Percentiles rank a stretch among this genome's conserved stretches.
phyloP scores from a whole-genome alignment of 1,140 invertebrate genomes.

The Hycleus cichorii region DNA sequence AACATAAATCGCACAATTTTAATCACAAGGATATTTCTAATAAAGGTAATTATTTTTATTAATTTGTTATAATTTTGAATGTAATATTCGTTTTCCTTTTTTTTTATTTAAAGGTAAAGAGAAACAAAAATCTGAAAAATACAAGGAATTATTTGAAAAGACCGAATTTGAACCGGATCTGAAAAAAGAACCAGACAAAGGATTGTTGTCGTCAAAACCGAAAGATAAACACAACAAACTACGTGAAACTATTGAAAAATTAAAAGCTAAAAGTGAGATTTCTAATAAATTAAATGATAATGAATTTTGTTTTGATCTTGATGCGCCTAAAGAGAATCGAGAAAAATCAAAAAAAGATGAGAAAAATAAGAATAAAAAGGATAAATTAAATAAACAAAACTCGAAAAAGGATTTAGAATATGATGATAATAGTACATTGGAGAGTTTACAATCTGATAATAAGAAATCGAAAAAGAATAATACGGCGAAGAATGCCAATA shows the following conservation, averaged over 20 bases:
- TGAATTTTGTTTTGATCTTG: slow-evolving; percentile 21
- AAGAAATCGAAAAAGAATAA: slow-evolving; percentile 33
- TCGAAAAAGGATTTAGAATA: slow-evolving; percentile 23
- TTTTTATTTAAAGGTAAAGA: background rate
- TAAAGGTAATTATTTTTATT: background rate
- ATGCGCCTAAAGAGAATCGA: slow-evolving; percentile 29
- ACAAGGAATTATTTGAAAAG: slow-evolving; percentile 9
- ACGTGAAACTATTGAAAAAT: slow-evolving; percentile 54
- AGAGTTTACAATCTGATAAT: slow-evolving; percentile 28
- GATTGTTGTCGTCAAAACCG: slow-evolving; percentile 32
- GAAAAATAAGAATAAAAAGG: slow-evolving; percentile 29
- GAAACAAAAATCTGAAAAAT: slow-evolving; percentile 9
- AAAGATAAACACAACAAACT: slow-evolving; percentile 53
- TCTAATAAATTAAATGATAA: slow-evolving; percentile 37
- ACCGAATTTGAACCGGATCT: background rate
- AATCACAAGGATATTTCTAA: background rate
- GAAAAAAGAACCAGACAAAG: slow-evolving; percentile 6
- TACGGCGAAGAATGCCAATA: slow-evolving; percentile 21
- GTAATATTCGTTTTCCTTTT: no score
- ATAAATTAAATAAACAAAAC: slow-evolving; percentile 16
- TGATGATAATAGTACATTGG: slow-evolving; percentile 32
- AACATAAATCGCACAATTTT: slow-evolving; percentile 8
- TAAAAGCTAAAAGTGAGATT: slow-evolving; percentile 55
- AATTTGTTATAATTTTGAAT: no score
- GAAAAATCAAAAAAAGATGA: slow-evolving; percentile 32